phyloP scores from a whole-genome alignment of 2,797 vertebrate species.

The Coilia nasus region DNA sequence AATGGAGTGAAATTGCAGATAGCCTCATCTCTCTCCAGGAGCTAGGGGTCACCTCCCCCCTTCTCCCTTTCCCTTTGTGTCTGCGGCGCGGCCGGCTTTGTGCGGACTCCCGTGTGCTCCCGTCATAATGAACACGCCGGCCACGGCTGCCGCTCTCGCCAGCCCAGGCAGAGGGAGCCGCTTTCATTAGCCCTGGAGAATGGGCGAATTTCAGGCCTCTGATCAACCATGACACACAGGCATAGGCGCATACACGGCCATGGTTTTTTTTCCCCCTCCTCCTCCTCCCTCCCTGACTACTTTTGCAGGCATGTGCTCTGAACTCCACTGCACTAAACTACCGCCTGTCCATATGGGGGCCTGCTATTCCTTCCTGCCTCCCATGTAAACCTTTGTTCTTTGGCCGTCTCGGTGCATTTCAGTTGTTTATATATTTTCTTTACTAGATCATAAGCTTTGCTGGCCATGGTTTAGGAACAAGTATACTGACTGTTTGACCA shows the following conservation, averaged over 20 bases:
- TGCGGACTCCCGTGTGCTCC: conserved; percentile 60
- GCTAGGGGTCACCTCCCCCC: conserved; percentile 47
- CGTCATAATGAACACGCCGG: conserved; percentile 66
- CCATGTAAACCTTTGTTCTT: conserved; percentile 11
- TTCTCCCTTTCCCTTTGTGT: conserved; percentile 53
- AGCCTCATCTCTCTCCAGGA: conserved; percentile 47
- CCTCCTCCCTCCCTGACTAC: not conserved
- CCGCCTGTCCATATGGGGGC: conserved; percentile 71
- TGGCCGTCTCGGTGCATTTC: not conserved
- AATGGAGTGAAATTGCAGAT: conserved; percentile 68
- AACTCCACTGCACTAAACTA: conserved; percentile 70
- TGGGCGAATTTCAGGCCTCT: conserved; percentile 73
- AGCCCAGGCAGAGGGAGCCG: conserved; percentile 54
- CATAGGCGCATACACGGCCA: conserved; percentile 34
- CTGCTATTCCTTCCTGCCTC: conserved; percentile 55
- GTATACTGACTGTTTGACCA: not conserved
- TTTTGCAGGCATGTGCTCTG: conserved; percentile 57
- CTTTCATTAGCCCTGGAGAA: conserved; percentile 73
- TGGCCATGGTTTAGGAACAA: not conserved
- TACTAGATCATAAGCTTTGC: not conserved
- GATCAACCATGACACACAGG: conserved; percentile 69
- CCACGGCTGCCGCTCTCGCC: conserved; percentile 54
- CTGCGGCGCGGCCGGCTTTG: conserved; percentile 63
- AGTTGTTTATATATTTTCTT: not conserved
- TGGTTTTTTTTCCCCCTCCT: conserved; percentile 54